Evolutionary conservation across 2,888 invertebrate genomes (phyloP), one percentile per base, ranked within the genome.

Genomic region (Diaperis boleti): DNA sequence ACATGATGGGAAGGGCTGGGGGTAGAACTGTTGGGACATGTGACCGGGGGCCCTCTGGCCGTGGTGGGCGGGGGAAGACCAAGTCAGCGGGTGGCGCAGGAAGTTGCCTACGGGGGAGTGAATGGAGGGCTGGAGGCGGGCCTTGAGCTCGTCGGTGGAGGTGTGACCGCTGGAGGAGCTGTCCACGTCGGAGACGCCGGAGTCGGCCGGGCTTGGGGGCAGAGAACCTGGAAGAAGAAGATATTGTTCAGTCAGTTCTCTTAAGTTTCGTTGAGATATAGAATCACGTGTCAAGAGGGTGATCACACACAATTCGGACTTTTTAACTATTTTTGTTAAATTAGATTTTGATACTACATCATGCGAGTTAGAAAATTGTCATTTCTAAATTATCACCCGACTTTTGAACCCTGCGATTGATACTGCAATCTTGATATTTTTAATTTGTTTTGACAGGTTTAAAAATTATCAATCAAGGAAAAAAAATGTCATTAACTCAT

Each of bases 181-280:
- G 84, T 97, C 97, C 76, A 97, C 95, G 83, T 97, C 97, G 62
- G 95, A 96, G 52, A 97, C 96, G 66, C 97, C 97, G 80, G 95
- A 96, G 86, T 98, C 97, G 54, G 96, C 96, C 68, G 97, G 97
- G 82, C 96, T 96, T 55, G 97, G 96, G 68, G 97, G 97, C 79
- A 97, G 89, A 75, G 96, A 96, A 82, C 96, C 96, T 93, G 85
- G 77, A 63, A 63, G 22, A 15, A 2, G 26, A 6, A 26, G 6
- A 8, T 6, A 26, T 26, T 26, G 6, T 26, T 26, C 6, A 2
- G 26, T 8, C 3, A n/a, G 6, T 1, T n/a, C n/a, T n/a, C n/a
- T n/a, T n/a, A n/a, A n/a, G n/a, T n/a, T n/a, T n/a, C n/a, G n/a
- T n/a, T n/a, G n/a, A n/a, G n/a, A n/a, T n/a, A n/a, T n/a, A n/a